Base-by-base conservation (phyloP, 2,888 invertebrate species). In the Tenthredo notha region DNA sequence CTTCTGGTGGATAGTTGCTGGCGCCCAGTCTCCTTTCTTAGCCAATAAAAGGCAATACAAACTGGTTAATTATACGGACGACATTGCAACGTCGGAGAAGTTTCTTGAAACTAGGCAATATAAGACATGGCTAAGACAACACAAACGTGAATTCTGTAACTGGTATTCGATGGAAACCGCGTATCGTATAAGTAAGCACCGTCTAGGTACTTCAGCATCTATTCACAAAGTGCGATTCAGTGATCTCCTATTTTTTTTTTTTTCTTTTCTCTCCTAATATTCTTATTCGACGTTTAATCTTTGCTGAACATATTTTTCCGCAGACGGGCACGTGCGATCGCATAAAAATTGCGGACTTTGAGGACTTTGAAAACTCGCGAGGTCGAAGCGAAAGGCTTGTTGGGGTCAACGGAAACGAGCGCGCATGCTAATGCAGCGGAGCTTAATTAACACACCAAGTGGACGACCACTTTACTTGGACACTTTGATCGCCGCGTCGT, bases 51-150 rank as follows among this genome's bases (percentile, higher is more conserved):
- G 86, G 87, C 88, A 88, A 89, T 90, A 90, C 89, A 90, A 90
- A 90, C 87, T 89, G 89, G 89, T 90, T 90, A 89, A 90, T 91
- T 90, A 90, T 90, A 88, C 89, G 85, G 25, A 75, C 58, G 75
- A 78, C 58, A 65, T 65, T 47, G 37, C 65, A 67, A 18, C 47
- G 65, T 77, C 84, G 37, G 18, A 33, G 65, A 75, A 84, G 37
- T 78, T 78, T 40, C 47, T 25, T 61, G 78, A 33, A 78, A 84
- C 43, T n/a, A 61, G 65, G 80, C 21, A 61, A 61, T 61, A 61
- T 40, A 40, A 80, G 58, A 80, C 61, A 80, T 25, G 15, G 61
- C 25, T 50, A 50, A 54, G 50, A 77, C 77, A 77, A 77, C 33
- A 54, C 7, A 77, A 50, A 50, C 50, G n/a, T 2, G 40, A 77